Evolutionary conservation across 2,888 invertebrate genomes (phyloP).

Genomic region (Drosophila seclusa): DNA sequence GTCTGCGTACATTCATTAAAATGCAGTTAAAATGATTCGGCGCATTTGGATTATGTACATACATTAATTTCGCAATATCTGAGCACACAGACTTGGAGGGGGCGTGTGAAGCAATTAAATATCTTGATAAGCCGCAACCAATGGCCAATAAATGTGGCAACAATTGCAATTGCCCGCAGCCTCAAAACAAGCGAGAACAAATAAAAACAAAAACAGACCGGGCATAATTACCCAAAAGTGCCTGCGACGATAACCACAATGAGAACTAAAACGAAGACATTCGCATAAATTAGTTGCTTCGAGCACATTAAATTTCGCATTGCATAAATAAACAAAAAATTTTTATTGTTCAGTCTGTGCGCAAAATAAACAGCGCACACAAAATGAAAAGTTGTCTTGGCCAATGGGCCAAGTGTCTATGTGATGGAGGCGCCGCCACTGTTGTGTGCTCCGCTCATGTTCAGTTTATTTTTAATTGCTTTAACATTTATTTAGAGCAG

Average conservation of each 20-base stretch:
- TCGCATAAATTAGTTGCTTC: slow-evolving; percentile 56
- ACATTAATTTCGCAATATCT: neutral
- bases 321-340: slow-evolving; percentile 64
- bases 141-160: slow-evolving; percentile 60
- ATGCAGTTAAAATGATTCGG: slow-evolving; percentile 36
- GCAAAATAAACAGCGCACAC: slow-evolving; percentile 46
- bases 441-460: slow-evolving; percentile 14
- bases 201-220: slow-evolving; percentile 22
- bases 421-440: neutral
- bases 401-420: slow-evolving; percentile 17
- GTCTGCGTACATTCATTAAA: slow-evolving; percentile 46
- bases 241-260: slow-evolving; percentile 46
- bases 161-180: slow-evolving; percentile 50
- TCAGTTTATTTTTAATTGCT: slow-evolving; percentile 21
- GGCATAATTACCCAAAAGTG: slow-evolving; percentile 54
- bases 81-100: neutral
- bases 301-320: slow-evolving; percentile 63
- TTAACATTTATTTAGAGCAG: slow-evolving; percentile 28
- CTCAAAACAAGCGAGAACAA: slow-evolving; percentile 36
- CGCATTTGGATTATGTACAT: neutral
- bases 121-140: slow-evolving; percentile 46
- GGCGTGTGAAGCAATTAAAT: slow-evolving; percentile 48
- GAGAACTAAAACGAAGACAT: slow-evolving; percentile 50
- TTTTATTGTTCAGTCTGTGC: slow-evolving; percentile 64
- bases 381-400: slow-evolving; percentile 51